Base-by-base conservation (phyloP, 2,113 vertebrate genomes). In the Pygoscelis antarcticus region DNA sequence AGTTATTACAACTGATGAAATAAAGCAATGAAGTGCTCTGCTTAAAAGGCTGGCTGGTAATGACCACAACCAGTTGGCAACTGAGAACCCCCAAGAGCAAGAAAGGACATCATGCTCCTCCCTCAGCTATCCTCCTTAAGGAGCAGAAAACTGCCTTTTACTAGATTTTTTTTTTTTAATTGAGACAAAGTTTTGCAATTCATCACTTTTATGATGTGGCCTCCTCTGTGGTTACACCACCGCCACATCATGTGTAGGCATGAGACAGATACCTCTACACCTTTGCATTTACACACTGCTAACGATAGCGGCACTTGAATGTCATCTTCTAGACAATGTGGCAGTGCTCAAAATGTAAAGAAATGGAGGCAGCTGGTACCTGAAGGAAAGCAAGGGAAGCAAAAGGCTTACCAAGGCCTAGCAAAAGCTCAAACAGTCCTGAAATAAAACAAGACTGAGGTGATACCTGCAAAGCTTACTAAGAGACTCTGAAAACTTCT, bases 261-360 rank as follows among this genome's bases (percentile, higher is more conserved):
- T 16, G 22, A 51, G 11, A 29, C 6, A 21, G 13, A 42, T 19
- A 11, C 10, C 10, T 87, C 55, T 57, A 22, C 13, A 16, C 7
- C 18, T 22, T 47, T 74, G 10, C 15, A 38, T 95, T 55, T 64
- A 3, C 40, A 57, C 22, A 29, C 8, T 42, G 42, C 34, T 38
- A 58, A 36, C 0, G 0, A 10, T 2, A 40, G 29, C 51, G 27
- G 13, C n/a, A 36, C 27, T 47, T 44, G 26, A 60, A 3, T 38
- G 6, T 26, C 0, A 0, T 64, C 51, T 70, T 44, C 17, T 0
- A 40, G 16, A 32, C 10, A 21, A 36, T 5, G 20, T 23, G 38
- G 4, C 13, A 17, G 25, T 26, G 7, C 32, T 80, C 30, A 83
- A 38, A 81, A 57, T 32, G 51, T 32, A 40, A 62, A 78, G 29